Evolutionary conservation across 1,140 invertebrate species (phyloP).

Genomic region (Onthophagus taurus): DNA sequence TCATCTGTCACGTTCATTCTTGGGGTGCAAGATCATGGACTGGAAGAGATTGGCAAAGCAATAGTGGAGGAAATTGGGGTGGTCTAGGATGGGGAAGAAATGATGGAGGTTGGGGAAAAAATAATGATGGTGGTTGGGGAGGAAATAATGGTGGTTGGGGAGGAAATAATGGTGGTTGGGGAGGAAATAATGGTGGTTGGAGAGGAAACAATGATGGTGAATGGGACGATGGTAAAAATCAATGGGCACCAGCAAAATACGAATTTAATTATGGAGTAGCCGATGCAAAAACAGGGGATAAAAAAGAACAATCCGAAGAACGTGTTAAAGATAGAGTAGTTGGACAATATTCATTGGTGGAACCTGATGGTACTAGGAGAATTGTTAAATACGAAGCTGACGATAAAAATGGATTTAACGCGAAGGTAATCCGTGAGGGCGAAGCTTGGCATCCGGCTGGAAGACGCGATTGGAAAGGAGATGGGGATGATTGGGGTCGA

Average conservation of each 20-base stretch:
- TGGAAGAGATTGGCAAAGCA: background rate
- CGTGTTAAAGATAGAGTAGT: constrained; percentile 42
- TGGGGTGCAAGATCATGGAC: background rate
- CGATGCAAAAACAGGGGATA: constrained; percentile 39
- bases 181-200: background rate
- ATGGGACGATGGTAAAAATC: background rate
- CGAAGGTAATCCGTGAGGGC: constrained; percentile 16
- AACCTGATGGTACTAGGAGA: constrained; percentile 12
- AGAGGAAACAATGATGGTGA: background rate
- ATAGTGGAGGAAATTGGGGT: background rate
- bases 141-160: background rate
- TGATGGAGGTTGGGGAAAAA: background rate
- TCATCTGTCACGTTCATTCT: background rate
- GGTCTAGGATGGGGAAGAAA: background rate
- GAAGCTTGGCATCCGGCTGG: constrained; percentile 9
- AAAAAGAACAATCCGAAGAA: constrained; percentile 41
- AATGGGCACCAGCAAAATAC: constrained; percentile 37
- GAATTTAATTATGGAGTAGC: constrained; percentile 34
- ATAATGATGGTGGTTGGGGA: background rate
- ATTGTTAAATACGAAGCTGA: constrained; percentile 28
- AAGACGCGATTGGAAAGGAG: background rate
- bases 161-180: background rate
- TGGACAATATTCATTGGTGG: constrained; percentile 32
- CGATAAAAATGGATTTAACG: constrained; percentile 21
- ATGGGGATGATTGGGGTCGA: constrained; percentile 3